phyloP scores from a whole-genome alignment of 2,113 vertebrate species.

The Atractosteus spatula region DNA sequence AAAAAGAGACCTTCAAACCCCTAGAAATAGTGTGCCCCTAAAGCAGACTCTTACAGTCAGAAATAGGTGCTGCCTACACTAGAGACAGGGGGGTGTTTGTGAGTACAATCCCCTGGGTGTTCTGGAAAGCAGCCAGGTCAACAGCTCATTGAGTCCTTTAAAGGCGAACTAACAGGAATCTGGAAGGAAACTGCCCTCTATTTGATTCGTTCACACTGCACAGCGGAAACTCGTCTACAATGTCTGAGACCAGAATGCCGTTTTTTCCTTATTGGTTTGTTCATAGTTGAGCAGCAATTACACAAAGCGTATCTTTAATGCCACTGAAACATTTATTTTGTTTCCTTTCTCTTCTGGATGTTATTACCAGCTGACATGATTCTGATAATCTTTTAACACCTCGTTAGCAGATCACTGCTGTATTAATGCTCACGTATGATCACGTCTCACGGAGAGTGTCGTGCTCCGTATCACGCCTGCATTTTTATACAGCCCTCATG shows the following conservation, averaged over 20 bases:
- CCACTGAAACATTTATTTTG: too few relatives aligned
- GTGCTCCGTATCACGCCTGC: too few relatives aligned
- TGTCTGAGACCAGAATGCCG: too few relatives aligned
- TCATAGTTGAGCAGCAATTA: slow-evolving; percentile 45
- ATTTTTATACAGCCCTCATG: too few relatives aligned
- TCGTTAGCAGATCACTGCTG: slow-evolving; percentile 50
- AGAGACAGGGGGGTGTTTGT: too few relatives aligned
- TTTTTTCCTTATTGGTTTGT: slow-evolving; percentile 20
- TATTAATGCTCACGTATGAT: not conserved
- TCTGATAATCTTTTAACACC: slow-evolving; percentile 54
- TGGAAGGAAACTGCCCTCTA: not conserved
- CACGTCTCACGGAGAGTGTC: too few relatives aligned
- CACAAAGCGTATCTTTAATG: not conserved
- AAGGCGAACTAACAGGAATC: not conserved
- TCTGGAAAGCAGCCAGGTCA: not conserved
- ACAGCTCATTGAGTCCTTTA: not conserved
- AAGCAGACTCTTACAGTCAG: too few relatives aligned
- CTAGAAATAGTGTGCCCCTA: too few relatives aligned
- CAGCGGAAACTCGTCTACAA: not conserved
- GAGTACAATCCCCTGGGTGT: not conserved
- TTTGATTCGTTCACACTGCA: not conserved
- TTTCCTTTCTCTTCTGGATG: slow-evolving; percentile 34
- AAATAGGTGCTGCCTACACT: too few relatives aligned
- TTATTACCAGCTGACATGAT: slow-evolving; percentile 56
- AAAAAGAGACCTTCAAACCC: too few relatives aligned